These are phyloP conservation scores for Eumeta japonica DNA, from an alignment of 1,140 invertebrate species.

Conservation along the genomic window DNA sequence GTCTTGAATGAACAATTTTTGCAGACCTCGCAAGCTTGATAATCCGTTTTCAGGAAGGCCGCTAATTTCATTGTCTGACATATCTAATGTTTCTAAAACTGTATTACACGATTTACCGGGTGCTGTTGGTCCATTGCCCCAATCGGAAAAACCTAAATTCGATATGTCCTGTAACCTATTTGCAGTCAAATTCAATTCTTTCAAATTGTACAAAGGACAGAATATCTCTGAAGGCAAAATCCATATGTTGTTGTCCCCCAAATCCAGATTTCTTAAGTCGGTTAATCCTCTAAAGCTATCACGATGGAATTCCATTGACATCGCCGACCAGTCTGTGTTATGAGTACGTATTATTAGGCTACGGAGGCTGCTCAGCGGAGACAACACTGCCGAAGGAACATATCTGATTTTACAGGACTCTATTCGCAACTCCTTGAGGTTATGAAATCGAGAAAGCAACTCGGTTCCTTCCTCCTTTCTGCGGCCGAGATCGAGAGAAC, in stretches of 20 bases:
- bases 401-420: slow-evolving; percentile 79
- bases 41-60: slow-evolving; percentile 70
- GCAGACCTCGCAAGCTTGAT: slow-evolving; percentile 66
- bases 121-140: slow-evolving; percentile 58
- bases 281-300: slow-evolving; percentile 70
- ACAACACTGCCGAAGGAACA: slow-evolving; percentile 68
- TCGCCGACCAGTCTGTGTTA: slow-evolving; percentile 79
- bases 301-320: slow-evolving; percentile 72
- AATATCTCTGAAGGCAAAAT: slow-evolving; percentile 72
- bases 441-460: slow-evolving; percentile 69
- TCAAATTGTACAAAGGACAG: slow-evolving; percentile 70
- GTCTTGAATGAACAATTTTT: slow-evolving; percentile 68
- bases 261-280: slow-evolving; percentile 69
- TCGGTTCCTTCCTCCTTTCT: slow-evolving; percentile 61
- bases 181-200: slow-evolving; percentile 69
- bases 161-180: slow-evolving; percentile 77
- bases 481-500: slow-evolving; percentile 63
- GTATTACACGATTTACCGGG: slow-evolving; percentile 65
- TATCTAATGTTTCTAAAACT: slow-evolving; percentile 68
- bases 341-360: slow-evolving; percentile 72
- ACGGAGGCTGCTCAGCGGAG: slow-evolving; percentile 66
- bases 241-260: slow-evolving; percentile 81
- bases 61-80: slow-evolving; percentile 73
- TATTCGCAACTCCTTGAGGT: slow-evolving; percentile 69
- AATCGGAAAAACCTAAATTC: slow-evolving; percentile 71